Evolutionary conservation across 1,140 invertebrate genomes (phyloP).

Genomic region (Pararge aegeria): DNA sequence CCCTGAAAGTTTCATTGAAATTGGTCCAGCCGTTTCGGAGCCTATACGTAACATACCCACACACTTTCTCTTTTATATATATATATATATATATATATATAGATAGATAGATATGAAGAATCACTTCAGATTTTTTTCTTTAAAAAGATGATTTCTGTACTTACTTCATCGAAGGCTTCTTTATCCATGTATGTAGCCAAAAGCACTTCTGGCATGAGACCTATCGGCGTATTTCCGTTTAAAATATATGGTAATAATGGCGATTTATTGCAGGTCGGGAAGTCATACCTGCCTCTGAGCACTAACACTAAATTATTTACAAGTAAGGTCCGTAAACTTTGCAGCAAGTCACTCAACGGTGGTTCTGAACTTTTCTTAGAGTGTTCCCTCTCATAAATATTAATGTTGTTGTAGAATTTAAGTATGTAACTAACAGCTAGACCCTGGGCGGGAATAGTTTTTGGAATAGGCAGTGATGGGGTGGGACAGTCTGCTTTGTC

Average conservation of each 20-base stretch:
- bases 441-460: slow-evolving; percentile 67
- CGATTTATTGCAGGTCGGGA: slow-evolving; percentile 64
- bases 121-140: background rate
- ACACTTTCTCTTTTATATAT: no score
- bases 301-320: slow-evolving; percentile 72
- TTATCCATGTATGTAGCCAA: slow-evolving; percentile 64
- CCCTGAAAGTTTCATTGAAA: no score
- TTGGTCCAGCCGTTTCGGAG: no score
- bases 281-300: slow-evolving; percentile 57
- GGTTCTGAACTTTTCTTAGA: slow-evolving; percentile 84
- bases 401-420: slow-evolving; percentile 85
- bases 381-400: slow-evolving; percentile 85
- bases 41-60: no score
- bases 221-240: slow-evolving; percentile 61
- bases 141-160: slow-evolving; percentile 4
- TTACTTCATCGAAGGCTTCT: slow-evolving; percentile 69
- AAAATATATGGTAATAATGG: slow-evolving; percentile 69
- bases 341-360: slow-evolving; percentile 74
- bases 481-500: slow-evolving; percentile 61
- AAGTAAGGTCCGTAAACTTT: slow-evolving; percentile 64
- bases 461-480: slow-evolving; percentile 56
- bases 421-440: slow-evolving; percentile 81
- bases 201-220: slow-evolving; percentile 69
- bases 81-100: no score
- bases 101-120: no score